A percentile compares a stretch with the other conserved stretches of the same genome.
Conservation (phyloP, 2,888 invertebrate species). For the Cheilosia urbana region DNA sequence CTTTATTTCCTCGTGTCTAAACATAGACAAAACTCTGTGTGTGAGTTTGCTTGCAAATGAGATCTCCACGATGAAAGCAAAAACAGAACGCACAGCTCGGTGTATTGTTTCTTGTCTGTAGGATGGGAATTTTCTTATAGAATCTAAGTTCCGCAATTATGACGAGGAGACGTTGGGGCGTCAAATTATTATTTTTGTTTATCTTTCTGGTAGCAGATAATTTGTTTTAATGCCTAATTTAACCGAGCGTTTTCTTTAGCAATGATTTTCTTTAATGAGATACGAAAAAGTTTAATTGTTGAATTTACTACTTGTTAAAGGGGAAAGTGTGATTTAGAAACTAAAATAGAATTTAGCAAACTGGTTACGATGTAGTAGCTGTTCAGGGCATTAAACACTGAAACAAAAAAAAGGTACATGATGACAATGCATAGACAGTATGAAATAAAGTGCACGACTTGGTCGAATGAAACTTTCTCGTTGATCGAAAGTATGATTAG, state of each 20-base stretch:
- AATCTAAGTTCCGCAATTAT: conserved; percentile 8
- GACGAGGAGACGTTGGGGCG: conserved; percentile 12
- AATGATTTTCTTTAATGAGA: neutral
- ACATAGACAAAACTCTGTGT: conserved; percentile 2
- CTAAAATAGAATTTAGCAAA: neutral
- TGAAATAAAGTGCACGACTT: no score
- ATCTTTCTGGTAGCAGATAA: conserved; percentile 1
- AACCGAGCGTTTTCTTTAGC: neutral
- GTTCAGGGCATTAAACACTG: no score
- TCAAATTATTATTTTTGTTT: conserved; percentile 15
- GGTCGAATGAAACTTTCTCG: no score
- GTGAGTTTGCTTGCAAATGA: conserved; percentile 6
- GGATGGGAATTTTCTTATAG: conserved; percentile 21
- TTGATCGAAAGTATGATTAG: no score
- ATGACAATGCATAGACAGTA: no score
- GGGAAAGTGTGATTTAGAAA: neutral
- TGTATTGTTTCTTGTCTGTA: neutral
- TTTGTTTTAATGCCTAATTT: conserved; percentile 16
- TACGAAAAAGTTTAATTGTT: neutral
- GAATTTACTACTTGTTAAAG: neutral
- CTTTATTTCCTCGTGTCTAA: conserved; percentile 13
- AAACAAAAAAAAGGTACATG: no score
- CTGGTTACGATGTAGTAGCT: neutral
- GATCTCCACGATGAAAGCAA: neutral
- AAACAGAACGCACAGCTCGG: conserved; percentile 15